A percentile compares a stretch with the other conserved stretches of the same genome.
Evolutionary conservation across 2,888 invertebrate species (phyloP).

Genomic region (Scaptomyza parva): DNA sequence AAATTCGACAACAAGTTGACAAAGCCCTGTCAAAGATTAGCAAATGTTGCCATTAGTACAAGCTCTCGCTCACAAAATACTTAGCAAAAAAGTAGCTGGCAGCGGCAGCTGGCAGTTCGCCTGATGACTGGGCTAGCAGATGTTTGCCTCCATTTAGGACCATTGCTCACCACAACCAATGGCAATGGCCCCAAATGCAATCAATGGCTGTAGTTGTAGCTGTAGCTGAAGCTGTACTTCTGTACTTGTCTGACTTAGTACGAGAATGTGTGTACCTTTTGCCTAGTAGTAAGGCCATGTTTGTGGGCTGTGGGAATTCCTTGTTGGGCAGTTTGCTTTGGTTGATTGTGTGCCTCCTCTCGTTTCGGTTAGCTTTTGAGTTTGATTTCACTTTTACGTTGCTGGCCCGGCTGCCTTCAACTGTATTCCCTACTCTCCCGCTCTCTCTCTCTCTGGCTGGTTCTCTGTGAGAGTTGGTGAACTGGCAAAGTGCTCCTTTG

Average conservation of each 20-base stretch:
- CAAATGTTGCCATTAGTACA: constrained; percentile 66
- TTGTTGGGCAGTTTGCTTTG: constrained; percentile 48
- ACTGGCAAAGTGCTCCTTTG: constrained; percentile 77
- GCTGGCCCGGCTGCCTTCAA: constrained; percentile 26
- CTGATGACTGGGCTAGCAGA: background rate
- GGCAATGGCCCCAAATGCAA: constrained; percentile 53
- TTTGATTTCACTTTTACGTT: constrained; percentile 61
- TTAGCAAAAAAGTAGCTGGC: constrained; percentile 12
- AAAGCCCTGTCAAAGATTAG: constrained; percentile 67
- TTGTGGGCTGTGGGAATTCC: constrained; percentile 22
- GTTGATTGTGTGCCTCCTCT: constrained; percentile 47
- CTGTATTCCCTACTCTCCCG: constrained; percentile 5
- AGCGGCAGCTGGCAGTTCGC: background rate
- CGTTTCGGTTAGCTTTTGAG: constrained; percentile 39
- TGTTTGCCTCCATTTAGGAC: constrained; percentile 33
- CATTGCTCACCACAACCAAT: constrained; percentile 46
- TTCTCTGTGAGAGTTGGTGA: constrained; percentile 45
- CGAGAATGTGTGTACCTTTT: background rate
- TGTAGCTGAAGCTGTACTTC: background rate
- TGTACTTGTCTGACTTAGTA: too few species aligned
- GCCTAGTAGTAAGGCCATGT: background rate
- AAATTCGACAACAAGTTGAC: constrained; percentile 54
- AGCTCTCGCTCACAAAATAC: constrained; percentile 16
- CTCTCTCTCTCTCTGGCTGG: constrained; percentile 8
- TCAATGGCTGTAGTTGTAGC: constrained; percentile 31